These are phyloP conservation scores for Elmis aenea DNA, from an alignment of 2,888 invertebrate species.

Conservation along the genomic window DNA sequence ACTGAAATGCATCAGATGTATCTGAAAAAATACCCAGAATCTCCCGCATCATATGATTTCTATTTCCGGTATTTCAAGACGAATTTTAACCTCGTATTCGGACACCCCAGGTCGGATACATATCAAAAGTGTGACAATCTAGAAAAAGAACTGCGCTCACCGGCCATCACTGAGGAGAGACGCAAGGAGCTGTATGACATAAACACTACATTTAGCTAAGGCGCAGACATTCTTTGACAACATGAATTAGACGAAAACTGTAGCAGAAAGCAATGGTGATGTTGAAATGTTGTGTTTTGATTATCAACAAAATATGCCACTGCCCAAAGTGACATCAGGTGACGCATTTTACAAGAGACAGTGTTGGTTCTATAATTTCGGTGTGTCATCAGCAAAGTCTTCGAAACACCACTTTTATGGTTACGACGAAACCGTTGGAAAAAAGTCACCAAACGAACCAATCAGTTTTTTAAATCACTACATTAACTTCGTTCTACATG, in stretches of 20 bases:
- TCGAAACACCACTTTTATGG: conserved; percentile 18
- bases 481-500: conserved; percentile 5
- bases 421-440: conserved; percentile 17
- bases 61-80: conserved; percentile 7
- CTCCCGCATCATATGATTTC: conserved; percentile 2
- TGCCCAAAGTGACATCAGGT: conserved; percentile 21
- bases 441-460: conserved; percentile 19
- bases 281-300: conserved; percentile 18
- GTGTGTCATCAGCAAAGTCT: conserved; percentile 21
- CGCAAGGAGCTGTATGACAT: background rate
- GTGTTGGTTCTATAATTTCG: conserved; percentile 25
- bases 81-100: conserved; percentile 3
- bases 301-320: conserved; percentile 23
- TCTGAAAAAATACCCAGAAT: conserved; percentile 2
- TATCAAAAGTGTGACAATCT: conserved; percentile 5
- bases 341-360: conserved; percentile 21
- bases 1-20: conserved; percentile 7
- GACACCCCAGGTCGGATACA: conserved; percentile 3
- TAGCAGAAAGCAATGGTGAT: conserved; percentile 8
- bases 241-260: background rate
- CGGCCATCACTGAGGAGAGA: background rate
- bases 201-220: background rate
- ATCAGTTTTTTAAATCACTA: conserved; percentile 19
- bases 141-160: conserved; percentile 2
- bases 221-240: background rate